phyloP scores from a whole-genome alignment of 2,888 invertebrate species.

The Caenorhabditis parvicauda region DNA sequence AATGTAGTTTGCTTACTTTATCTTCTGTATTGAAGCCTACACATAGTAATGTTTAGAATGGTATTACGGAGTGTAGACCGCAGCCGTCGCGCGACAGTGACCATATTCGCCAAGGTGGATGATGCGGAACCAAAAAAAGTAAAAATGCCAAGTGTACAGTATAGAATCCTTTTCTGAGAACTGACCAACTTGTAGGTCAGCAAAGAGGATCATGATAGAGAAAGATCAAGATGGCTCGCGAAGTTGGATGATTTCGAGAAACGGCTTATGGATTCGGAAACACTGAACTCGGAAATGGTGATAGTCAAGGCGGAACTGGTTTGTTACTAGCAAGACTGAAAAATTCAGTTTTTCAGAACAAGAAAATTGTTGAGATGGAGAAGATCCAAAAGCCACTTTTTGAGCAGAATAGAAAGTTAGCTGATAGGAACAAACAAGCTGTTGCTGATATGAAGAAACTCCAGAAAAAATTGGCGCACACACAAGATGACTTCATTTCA shows the following conservation, averaged over 20 bases:
- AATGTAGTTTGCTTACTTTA: too few relatives aligned
- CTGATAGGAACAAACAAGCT: constrained; percentile 50
- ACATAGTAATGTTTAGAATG: neutral
- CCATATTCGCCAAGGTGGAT: constrained; percentile 9
- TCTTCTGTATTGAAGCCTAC: too few relatives aligned
- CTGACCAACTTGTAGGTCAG: constrained; percentile 37
- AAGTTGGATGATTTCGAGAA: constrained; percentile 56
- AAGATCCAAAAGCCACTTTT: constrained; percentile 55
- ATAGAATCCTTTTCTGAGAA: neutral
- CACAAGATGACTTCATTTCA: constrained; percentile 55
- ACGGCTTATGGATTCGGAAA: constrained; percentile 45
- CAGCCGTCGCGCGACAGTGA: constrained; percentile 27
- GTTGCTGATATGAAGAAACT: constrained; percentile 46
- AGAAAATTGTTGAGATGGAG: constrained; percentile 61
- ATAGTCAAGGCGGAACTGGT: constrained; percentile 59
- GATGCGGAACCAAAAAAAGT: neutral
- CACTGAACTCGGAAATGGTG: constrained; percentile 51
- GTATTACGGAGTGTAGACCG: constrained; percentile 24
- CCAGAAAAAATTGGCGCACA: constrained; percentile 51
- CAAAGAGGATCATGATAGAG: constrained; percentile 59
- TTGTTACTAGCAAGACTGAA: constrained; percentile 9
- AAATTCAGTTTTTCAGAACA: constrained; percentile 53
- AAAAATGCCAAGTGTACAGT: neutral
- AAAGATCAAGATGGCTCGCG: constrained; percentile 51
- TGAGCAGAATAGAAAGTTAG: constrained; percentile 54